Base-by-base conservation (phyloP, 2,888 invertebrate species). In the Calliopum simillimum region DNA sequence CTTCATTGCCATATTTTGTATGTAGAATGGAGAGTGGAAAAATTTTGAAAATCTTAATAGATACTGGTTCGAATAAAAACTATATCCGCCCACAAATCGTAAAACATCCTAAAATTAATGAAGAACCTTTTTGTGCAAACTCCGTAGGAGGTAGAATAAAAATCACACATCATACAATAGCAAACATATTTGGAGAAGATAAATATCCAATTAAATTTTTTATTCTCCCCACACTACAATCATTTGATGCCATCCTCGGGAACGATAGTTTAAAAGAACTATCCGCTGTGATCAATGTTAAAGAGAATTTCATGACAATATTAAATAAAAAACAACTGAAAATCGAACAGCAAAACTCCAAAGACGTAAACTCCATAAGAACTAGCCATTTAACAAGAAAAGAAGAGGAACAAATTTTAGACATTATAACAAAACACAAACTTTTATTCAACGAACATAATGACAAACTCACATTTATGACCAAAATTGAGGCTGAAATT, bases 191-290 rank as follows among this genome's bases (percentile, higher is more conserved):
- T 33, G 41, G 43, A 41, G n/a, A 14, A 14, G 16, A 33, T 4
- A 33, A 41, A 14, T 25, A 16, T 12, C 21, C 13, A 1, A 5
- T 58, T 4, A 58, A 58, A 58, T 58, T 41, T 58, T 58, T 16
- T 33, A 8, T 58, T 16, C n/a, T 58, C n/a, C 62, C 67, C n/a
- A 16, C 25, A 11, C 56, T 71, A 21, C 43, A 56, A 19, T 61
- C 70, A 46, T 71, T 73, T 55, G 55, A 71, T 49, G 69, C 47
- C 1, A 69, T 71, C 16, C 13, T 69, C 11, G 73, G 73, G 12
- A 71, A 73, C 13, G 73, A 73, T 11, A 68, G 59, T 13, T n/a
- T 69, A 19, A 67, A 58, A 59, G 12, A 70, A n/a, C 19, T 68
- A 1, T 44, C 49, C 12, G 61, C 61, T 8, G 58, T 58, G 14